Percentiles rank a stretch among this genome's conserved stretches.
Conservation (phyloP, 2,113 vertebrate genomes). For the Paradoxurus hermaphroditus region DNA sequence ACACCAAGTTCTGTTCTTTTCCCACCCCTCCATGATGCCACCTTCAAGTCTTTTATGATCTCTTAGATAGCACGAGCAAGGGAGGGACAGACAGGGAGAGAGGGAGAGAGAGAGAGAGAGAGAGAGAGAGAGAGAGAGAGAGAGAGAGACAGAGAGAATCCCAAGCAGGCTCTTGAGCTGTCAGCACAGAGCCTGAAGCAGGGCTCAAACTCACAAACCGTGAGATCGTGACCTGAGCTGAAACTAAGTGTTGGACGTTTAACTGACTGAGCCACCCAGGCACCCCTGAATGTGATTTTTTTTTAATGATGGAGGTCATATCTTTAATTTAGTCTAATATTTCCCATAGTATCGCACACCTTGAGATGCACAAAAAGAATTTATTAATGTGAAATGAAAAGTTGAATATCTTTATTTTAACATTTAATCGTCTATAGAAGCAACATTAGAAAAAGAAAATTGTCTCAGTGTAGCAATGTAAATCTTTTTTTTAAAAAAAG, state of each 20-base stretch:
- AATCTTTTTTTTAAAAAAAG: neutral
- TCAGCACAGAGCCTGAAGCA: too few species aligned
- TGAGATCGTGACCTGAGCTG: too few species aligned
- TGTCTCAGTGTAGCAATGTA: neutral
- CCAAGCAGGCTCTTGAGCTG: too few species aligned
- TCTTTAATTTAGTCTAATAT: neutral
- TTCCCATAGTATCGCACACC: neutral
- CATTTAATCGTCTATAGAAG: neutral
- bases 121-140: too few species aligned
- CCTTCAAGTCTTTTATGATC: neutral
- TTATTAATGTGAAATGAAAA: neutral
- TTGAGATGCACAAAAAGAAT: neutral
- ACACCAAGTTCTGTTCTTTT: neutral
- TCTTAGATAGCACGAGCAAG: neutral
- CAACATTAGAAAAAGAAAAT: slow-evolving; percentile 10
- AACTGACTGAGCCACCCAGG: too few species aligned
- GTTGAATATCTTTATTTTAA: neutral
- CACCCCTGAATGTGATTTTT: neutral
- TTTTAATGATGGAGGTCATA: neutral
- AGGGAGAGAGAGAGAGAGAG: too few species aligned
- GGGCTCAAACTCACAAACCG: too few species aligned
- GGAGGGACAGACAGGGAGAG: too few species aligned
- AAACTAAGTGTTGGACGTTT: too few species aligned
- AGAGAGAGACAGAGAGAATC: too few species aligned
- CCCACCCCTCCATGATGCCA: too few species aligned